A percentile compares a stretch with the other conserved stretches of the same genome.
Conservation (phyloP, 2,113 vertebrate genomes). For the Dendropsophus ebraccatus region DNA sequence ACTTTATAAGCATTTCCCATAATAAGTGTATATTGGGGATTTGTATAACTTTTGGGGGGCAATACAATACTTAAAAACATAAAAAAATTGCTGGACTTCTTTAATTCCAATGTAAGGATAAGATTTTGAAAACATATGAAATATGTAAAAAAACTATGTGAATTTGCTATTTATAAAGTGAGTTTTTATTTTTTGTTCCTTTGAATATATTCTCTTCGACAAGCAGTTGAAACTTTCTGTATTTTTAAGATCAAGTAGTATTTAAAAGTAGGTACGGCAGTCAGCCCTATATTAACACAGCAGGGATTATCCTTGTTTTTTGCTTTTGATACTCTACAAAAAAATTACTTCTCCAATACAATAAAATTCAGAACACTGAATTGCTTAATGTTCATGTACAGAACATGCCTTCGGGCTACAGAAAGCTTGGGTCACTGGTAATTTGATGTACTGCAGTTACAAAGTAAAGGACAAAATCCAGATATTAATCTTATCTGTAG, state of each 20-base stretch:
- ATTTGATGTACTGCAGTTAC: constrained; percentile 14
- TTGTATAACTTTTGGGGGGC: too few relatives aligned
- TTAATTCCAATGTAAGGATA: too few relatives aligned
- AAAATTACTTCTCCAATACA: neutral
- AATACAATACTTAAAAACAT: too few relatives aligned
- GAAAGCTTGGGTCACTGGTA: constrained; percentile 36
- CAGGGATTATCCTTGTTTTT: neutral
- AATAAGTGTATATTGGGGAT: too few relatives aligned
- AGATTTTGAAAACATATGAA: too few relatives aligned
- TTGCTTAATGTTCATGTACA: neutral
- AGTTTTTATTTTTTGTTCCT: neutral
- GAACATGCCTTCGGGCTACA: neutral
- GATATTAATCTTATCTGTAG: neutral
- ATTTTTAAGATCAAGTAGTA: neutral
- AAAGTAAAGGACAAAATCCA: neutral
- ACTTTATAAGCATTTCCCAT: too few relatives aligned
- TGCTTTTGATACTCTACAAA: neutral
- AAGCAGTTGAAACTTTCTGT: neutral
- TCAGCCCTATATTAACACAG: neutral
- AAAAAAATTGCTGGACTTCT: too few relatives aligned
- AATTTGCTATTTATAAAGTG: too few relatives aligned
- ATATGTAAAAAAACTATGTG: too few relatives aligned
- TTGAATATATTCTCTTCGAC: too few relatives aligned
- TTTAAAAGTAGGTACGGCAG: neutral
- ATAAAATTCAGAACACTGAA: neutral